phyloP scores from a whole-genome alignment of 35 echinoderm and acorn worm species.

The Apostichopus parvimensis region DNA sequence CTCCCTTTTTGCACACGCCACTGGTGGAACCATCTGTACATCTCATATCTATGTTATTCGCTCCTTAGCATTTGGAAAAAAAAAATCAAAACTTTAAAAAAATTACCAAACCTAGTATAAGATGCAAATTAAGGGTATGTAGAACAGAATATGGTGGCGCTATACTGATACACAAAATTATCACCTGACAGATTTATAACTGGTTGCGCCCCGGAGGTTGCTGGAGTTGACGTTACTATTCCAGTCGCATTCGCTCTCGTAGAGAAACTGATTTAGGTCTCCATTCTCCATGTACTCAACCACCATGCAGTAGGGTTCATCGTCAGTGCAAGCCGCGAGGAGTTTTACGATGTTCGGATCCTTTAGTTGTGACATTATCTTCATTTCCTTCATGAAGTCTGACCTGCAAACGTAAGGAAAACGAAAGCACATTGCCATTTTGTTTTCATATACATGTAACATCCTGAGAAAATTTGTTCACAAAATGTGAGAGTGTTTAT shows the following conservation, averaged over 20 bases:
- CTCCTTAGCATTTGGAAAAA: no score
- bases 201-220: conserved; percentile 55
- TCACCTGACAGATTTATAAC: conserved; percentile 69
- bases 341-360: conserved; percentile 96
- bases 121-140: neutral
- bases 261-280: conserved; percentile 87
- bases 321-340: conserved; percentile 86
- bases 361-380: conserved; percentile 93
- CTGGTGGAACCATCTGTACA: no score
- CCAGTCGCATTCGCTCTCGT: conserved; percentile 75
- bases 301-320: conserved; percentile 94
- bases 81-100: no score
- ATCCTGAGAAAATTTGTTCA: no score
- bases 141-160: neutral
- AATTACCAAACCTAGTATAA: no score
- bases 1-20: no score
- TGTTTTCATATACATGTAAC: neutral
- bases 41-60: no score
- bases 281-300: conserved; percentile 97
- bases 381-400: conserved; percentile 99
- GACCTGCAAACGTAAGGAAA: conserved; percentile 57
- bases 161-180: neutral
- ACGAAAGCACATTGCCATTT: neutral
- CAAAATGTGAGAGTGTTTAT: no score
- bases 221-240: conserved; percentile 37